Percentiles rank a stretch among this genome's conserved stretches.
Evolutionary conservation across 1,140 invertebrate species (phyloP).

Genomic region (Drosophila rufa): DNA sequence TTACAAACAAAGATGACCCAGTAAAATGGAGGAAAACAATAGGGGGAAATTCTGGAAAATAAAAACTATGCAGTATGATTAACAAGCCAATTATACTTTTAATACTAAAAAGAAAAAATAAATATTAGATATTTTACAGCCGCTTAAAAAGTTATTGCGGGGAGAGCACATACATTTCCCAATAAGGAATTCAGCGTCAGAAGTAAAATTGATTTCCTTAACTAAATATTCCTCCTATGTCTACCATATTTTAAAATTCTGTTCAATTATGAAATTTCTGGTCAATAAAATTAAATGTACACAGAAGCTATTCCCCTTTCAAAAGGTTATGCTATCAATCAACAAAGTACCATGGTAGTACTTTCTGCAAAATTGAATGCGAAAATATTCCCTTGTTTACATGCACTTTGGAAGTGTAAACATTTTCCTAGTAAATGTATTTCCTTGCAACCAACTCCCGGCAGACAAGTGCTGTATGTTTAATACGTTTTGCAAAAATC

Average conservation of each 20-base stretch:
- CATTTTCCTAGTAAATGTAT: slow-evolving; percentile 9
- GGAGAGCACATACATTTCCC: too few relatives aligned
- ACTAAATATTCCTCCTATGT: too few relatives aligned
- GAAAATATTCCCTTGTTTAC: not conserved
- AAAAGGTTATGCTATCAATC: not conserved
- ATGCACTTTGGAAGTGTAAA: slow-evolving; percentile 8
- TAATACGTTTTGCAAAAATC: slow-evolving; percentile 4
- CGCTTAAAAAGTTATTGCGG: too few relatives aligned
- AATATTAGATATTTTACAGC: too few relatives aligned
- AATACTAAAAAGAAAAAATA: not conserved
- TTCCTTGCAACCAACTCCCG: not conserved
- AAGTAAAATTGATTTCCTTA: too few relatives aligned
- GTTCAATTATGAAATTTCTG: not conserved
- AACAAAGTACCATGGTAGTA: not conserved
- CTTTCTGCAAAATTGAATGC: slow-evolving; percentile 6
- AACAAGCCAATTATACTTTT: not conserved
- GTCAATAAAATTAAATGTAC: not conserved
- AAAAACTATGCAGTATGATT: too few relatives aligned
- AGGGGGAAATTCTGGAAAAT: not conserved
- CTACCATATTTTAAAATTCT: not conserved
- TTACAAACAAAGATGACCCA: slow-evolving; percentile 4
- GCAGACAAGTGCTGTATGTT: not conserved
- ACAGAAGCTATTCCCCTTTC: too few relatives aligned
- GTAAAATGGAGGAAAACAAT: not conserved
- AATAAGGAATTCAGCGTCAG: too few relatives aligned